These are phyloP conservation scores for Aphidius gifuensis DNA, from an alignment of 1,140 invertebrate species.

Conservation along the genomic window DNA sequence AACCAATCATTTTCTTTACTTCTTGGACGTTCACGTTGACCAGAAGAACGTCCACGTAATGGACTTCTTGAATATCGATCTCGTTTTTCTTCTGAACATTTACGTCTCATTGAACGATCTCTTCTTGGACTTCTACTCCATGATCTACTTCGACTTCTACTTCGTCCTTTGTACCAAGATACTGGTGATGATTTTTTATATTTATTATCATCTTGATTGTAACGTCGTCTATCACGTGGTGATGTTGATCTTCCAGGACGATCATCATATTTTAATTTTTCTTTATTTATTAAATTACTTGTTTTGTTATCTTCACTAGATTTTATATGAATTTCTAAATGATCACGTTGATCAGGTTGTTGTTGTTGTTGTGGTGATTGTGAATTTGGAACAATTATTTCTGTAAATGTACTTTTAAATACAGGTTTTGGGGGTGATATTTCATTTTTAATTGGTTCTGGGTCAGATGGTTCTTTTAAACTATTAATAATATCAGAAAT, in stretches of 20 bases:
- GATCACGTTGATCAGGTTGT: too few relatives aligned
- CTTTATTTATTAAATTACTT: background rate
- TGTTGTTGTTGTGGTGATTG: too few relatives aligned
- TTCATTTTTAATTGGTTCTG: too few relatives aligned
- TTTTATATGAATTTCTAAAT: too few relatives aligned
- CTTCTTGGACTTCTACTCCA: slow-evolving; percentile 44
- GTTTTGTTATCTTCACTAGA: too few relatives aligned
- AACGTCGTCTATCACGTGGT: slow-evolving; percentile 9
- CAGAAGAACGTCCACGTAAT: slow-evolving; percentile 15
- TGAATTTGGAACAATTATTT: too few relatives aligned
- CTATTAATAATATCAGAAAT: too few relatives aligned
- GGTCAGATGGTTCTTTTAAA: too few relatives aligned
- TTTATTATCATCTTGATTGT: slow-evolving; percentile 29
- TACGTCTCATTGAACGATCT: slow-evolving; percentile 24
- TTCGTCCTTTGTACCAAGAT: slow-evolving; percentile 29
- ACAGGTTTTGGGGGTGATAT: too few relatives aligned
- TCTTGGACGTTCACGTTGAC: slow-evolving; percentile 34
- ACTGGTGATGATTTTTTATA: slow-evolving; percentile 11
- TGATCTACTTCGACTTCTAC: slow-evolving; percentile 33
- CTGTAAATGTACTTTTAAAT: too few relatives aligned
- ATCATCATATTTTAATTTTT: slow-evolving; percentile 6
- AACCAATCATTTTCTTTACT: slow-evolving; percentile 31
- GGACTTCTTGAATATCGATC: slow-evolving; percentile 43
- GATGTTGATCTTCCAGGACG: slow-evolving; percentile 22
- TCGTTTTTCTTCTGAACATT: slow-evolving; percentile 36